These are phyloP conservation scores for Phengaris alcon DNA, from an alignment of 2,888 invertebrate genomes.

Conservation along the genomic window DNA sequence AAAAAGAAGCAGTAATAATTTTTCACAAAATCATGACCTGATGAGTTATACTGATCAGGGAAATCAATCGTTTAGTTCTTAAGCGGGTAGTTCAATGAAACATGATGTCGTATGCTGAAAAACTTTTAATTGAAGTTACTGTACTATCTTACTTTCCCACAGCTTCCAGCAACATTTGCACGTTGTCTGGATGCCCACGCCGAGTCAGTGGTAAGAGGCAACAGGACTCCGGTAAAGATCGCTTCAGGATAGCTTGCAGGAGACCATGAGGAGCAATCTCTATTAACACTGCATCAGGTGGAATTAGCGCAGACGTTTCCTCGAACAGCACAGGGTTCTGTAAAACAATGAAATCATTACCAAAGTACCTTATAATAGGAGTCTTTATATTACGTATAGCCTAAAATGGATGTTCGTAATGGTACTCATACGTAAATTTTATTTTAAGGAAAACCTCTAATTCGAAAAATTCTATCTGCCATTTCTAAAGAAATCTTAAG, in stretches of 20 bases:
- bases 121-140: too few species aligned
- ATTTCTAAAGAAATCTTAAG: too few species aligned
- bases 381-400: too few species aligned
- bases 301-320: slow-evolving; percentile 87
- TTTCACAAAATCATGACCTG: too few species aligned
- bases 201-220: slow-evolving; percentile 86
- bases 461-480: too few species aligned
- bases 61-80: not conserved
- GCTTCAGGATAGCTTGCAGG: slow-evolving; percentile 90
- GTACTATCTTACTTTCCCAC: slow-evolving; percentile 79
- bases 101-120: too few species aligned
- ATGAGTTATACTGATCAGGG: not conserved
- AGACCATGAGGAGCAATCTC: slow-evolving; percentile 95
- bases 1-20: not conserved
- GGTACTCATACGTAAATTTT: too few species aligned
- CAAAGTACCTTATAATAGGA: too few species aligned
- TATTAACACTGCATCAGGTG: slow-evolving; percentile 87
- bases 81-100: not conserved
- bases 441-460: too few species aligned
- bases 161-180: slow-evolving; percentile 76
- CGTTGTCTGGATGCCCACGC: slow-evolving; percentile 81
- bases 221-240: slow-evolving; percentile 82
- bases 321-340: slow-evolving; percentile 87
- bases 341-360: not conserved
- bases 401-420: too few species aligned